phyloP scores from a whole-genome alignment of 2,797 vertebrate species.

The Octomys mimax region DNA sequence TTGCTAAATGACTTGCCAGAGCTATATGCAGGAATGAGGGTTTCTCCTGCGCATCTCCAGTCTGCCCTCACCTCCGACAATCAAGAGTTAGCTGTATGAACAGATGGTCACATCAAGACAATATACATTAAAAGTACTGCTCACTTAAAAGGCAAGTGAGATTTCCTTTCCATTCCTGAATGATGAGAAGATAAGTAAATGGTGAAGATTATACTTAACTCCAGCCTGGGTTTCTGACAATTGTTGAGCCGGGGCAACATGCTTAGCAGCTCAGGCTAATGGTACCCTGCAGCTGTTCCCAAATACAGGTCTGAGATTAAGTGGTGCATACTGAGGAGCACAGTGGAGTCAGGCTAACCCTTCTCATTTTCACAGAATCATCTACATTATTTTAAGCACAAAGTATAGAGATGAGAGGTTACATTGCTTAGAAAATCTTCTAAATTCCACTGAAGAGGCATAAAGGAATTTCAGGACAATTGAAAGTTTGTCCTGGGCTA shows the following conservation, averaged over 20 bases:
- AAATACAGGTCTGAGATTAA: constrained; percentile 82
- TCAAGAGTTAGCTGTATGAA: constrained; percentile 81
- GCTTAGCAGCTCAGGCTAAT: constrained; percentile 69
- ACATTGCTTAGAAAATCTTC: constrained; percentile 69
- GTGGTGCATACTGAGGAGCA: constrained; percentile 66
- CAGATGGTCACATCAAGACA: constrained; percentile 71
- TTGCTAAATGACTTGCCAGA: neutral
- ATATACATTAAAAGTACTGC: constrained; percentile 51
- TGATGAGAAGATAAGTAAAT: constrained; percentile 71
- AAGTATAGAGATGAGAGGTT: constrained; percentile 69
- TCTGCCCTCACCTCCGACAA: constrained; percentile 53
- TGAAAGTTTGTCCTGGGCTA: neutral
- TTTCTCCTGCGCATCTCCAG: neutral
- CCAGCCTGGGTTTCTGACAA: constrained; percentile 36
- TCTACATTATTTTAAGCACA: constrained; percentile 75
- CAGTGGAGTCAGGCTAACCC: constrained; percentile 78
- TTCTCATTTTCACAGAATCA: constrained; percentile 79
- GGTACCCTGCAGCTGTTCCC: constrained; percentile 72
- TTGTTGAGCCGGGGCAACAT: constrained; percentile 74
- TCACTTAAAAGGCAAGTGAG: constrained; percentile 70
- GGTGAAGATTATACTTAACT: constrained; percentile 66
- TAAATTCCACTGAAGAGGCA: constrained; percentile 71
- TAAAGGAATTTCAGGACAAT: constrained; percentile 41
- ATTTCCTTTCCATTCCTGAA: constrained; percentile 84
- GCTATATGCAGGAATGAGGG: neutral